Conservation (phyloP, 2,888 invertebrate species). For the Hirtodrosophila histrioides region DNA sequence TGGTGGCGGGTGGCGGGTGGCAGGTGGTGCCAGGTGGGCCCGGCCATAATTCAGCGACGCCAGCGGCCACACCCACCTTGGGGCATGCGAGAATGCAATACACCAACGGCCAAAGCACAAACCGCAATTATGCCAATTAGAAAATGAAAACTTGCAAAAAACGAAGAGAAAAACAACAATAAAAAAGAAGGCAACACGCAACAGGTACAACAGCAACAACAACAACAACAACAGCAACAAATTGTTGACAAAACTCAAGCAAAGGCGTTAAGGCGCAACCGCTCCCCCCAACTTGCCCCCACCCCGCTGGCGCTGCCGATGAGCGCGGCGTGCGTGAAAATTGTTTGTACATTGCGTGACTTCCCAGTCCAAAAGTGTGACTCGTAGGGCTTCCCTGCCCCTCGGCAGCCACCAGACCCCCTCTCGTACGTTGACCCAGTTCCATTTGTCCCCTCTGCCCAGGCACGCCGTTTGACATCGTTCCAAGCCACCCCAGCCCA, state of each 20-base stretch:
- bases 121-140: conserved; percentile 77
- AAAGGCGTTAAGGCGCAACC: conserved; percentile 67
- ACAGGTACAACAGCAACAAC: conserved; percentile 56
- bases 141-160: conserved; percentile 67
- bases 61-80: conserved; percentile 62
- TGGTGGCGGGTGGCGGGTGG: conserved; percentile 2
- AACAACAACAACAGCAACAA: conserved; percentile 26
- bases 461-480: conserved; percentile 18
- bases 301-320: conserved; percentile 1
- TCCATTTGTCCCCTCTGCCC: conserved; percentile 43
- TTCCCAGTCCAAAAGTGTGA: conserved; percentile 26
- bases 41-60: conserved; percentile 64
- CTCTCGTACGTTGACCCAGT: conserved; percentile 66
- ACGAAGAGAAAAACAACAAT: conserved; percentile 6
- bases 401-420: neutral
- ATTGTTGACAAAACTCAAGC: conserved; percentile 66
- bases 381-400: conserved; percentile 49
- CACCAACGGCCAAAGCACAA: conserved; percentile 36
- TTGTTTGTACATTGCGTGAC: conserved; percentile 58
- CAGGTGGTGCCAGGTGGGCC: conserved; percentile 44
- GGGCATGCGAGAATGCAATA: conserved; percentile 70
- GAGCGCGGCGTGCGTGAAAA: conserved; percentile 63
- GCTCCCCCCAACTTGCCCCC: conserved; percentile 11
- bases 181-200: conserved; percentile 53
- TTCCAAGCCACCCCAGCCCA: conserved; percentile 14